Base-by-base conservation (phyloP, 2,888 invertebrate genomes). In the Brachyopa scutellaris region DNA sequence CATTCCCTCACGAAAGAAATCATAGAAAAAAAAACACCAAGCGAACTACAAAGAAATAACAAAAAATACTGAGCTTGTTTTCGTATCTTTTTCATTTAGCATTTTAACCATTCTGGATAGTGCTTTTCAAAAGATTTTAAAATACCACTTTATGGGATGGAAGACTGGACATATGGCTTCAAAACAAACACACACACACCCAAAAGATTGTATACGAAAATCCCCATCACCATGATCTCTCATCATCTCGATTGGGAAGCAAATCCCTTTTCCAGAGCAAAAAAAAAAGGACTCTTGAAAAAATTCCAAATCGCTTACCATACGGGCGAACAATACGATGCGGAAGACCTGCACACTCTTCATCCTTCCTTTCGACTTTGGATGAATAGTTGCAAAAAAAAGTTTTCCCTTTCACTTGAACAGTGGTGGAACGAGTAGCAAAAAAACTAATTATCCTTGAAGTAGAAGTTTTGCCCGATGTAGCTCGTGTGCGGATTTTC, bases 371-470 rank as follows among this genome's bases (percentile, higher is more conserved):
- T 49, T 49, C 29, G 29, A 42, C 19, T n/a, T 17, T 29, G 26
- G 11, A 19, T 64, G 64, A 64, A 51, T 64, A 51, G 64, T 26
- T 51, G 38, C 9, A 40, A 40, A 51, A 29, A n/a, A n/a, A n/a
- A n/a, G n/a, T n/a, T 51, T 64, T 51, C 6, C 9, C 26, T 17
- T 15, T 13, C 13, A 5, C 38, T 15, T 26, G n/a, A 1, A 19
- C 21, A 11, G 40, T 15, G 23, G 5, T 6, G 6, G 1, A 5
- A 13, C 1, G 6, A 40, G 17, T 38, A 31, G 55, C 17, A n/a
- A 40, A 64, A 57, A 64, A 64, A 64, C 51, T 64, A 64, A 64
- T 64, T 64, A 64, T 64, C 49, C 51, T 51, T 64, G 40, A 38
- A 64, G 51, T n/a, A 45, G 11, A 61, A 61, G 17, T 61, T 61